A percentile compares a stretch with the other conserved stretches of the same genome.
phyloP scores from a whole-genome alignment of 1,140 invertebrate genomes.

The Carcinoscorpius rotundicauda region DNA sequence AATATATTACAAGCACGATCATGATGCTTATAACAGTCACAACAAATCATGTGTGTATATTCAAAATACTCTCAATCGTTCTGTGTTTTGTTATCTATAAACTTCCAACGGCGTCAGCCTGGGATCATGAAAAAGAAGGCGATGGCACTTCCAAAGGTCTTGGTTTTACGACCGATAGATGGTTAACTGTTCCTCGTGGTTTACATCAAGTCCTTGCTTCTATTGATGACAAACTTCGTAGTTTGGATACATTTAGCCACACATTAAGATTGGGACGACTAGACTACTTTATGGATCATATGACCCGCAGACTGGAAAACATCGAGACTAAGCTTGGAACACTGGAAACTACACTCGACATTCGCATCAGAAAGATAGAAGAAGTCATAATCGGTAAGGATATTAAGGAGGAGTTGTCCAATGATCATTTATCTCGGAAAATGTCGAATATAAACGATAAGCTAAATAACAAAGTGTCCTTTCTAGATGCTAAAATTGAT shows the following conservation, averaged over 20 bases:
- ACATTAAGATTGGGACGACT: constrained; percentile 31
- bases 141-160: too few relatives aligned
- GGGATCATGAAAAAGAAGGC: too few relatives aligned
- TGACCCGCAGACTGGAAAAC: constrained; percentile 38
- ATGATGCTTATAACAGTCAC: too few relatives aligned
- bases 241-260: constrained; percentile 35
- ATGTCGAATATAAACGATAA: constrained; percentile 34
- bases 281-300: constrained; percentile 37
- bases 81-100: too few relatives aligned
- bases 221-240: constrained; percentile 42
- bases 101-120: too few relatives aligned
- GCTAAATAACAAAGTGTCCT: constrained; percentile 31
- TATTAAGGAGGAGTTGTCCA: constrained; percentile 34
- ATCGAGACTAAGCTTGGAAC: constrained; percentile 41
- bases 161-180: too few relatives aligned
- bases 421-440: constrained; percentile 32
- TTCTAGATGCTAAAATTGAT: constrained; percentile 29
- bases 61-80: too few relatives aligned
- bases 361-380: constrained; percentile 32
- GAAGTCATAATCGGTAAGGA: constrained; percentile 29
- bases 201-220: constrained; percentile 16
- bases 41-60: too few relatives aligned
- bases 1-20: too few relatives aligned
- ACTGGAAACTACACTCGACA: constrained; percentile 31
- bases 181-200: constrained; percentile 1